Evolutionary conservation across 2,888 invertebrate species (phyloP), one percentile per base, ranked within the genome.

Genomic region (Schizotus pectinicornis): DNA sequence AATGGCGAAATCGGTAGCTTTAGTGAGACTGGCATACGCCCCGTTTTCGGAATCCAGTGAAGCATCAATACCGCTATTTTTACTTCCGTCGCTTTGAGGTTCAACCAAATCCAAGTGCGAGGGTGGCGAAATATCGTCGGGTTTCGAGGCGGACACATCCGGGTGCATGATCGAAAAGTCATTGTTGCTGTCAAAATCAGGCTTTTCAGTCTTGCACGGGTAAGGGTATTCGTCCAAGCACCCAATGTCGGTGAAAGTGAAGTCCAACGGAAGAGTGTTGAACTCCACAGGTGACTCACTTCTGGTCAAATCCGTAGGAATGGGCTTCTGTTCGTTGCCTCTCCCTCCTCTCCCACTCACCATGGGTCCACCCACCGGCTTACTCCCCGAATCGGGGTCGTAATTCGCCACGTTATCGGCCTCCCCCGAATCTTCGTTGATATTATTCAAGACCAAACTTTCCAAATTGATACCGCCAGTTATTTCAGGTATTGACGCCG

Each of bases 141-240:
- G 45, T 35, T 57, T 51, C 13, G 50, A 38, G 8, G 46, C 45
- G 1, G 49, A 12, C 22, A 49, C 56, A 31, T 32, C 33, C 3
- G 43, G 11, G 30, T 43, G 32, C 31, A 43, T 43, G 30, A 43
- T 43, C 5, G 22, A 22, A 5, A 22, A 22, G 3, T 43, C 51
- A 14, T 47, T 55, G n/a, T 12, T 55, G 39, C 34, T 39, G 9
- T 49, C 49, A 30, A 48, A 49, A 56, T 56, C 50, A 1, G 50
- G 38, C 33, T 56, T 56, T 37, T 56, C 56, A 11, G 38, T 51
- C 33, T 56, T 56, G 22, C 50, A 56, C 3, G 49, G 33, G 5
- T 31, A 30, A 34, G 46, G 13, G n/a, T 38, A 39, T 7, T 56
- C 51, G 14, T 47, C 57, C 30, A 56, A 50, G 13, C 45, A 34